Conservation (phyloP, 2,888 invertebrate genomes). For the Hypselothyrea guttata region DNA sequence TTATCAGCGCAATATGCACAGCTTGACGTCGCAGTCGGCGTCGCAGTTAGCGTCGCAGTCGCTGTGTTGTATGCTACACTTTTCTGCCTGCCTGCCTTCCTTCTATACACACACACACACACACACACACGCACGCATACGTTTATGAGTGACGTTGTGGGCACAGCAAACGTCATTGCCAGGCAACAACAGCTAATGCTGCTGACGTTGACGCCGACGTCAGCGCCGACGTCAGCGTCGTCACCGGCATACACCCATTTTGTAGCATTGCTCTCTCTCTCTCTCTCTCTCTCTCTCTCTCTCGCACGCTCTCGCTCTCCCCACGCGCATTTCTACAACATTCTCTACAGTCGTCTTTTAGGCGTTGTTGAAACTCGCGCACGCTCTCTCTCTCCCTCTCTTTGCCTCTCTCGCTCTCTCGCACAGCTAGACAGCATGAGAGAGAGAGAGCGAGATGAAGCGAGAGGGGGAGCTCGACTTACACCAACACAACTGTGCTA, state of each 20-base stretch:
- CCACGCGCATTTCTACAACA: conserved; percentile 48
- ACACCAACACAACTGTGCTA: background rate
- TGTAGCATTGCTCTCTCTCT: conserved; percentile 52
- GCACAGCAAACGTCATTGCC: conserved; percentile 47
- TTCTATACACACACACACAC: conserved; percentile 3
- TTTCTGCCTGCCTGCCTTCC: no score
- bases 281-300: no score
- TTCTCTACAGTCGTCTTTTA: conserved; percentile 62
- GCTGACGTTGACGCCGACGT: background rate
- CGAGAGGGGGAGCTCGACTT: no score
- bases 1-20: conserved; percentile 42
- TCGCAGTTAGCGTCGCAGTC: conserved; percentile 4
- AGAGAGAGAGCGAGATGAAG: no score
- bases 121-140: conserved; percentile 2
- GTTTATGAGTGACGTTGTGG: conserved; percentile 52
- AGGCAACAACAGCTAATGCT: conserved; percentile 28
- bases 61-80: conserved; percentile 52
- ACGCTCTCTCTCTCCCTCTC: conserved; percentile 15
- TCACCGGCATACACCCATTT: conserved; percentile 78
- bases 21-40: conserved; percentile 11
- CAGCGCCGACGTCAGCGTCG: conserved; percentile 14
- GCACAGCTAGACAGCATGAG: conserved; percentile 24
- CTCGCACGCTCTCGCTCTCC: conserved; percentile 12
- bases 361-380: conserved; percentile 57
- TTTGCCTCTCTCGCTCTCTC: conserved; percentile 10